A percentile compares a stretch with the other conserved stretches of the same genome.
These are phyloP conservation scores for Rostratula benghalensis DNA, from an alignment of 2,113 vertebrate species.

Conservation along the genomic window DNA sequence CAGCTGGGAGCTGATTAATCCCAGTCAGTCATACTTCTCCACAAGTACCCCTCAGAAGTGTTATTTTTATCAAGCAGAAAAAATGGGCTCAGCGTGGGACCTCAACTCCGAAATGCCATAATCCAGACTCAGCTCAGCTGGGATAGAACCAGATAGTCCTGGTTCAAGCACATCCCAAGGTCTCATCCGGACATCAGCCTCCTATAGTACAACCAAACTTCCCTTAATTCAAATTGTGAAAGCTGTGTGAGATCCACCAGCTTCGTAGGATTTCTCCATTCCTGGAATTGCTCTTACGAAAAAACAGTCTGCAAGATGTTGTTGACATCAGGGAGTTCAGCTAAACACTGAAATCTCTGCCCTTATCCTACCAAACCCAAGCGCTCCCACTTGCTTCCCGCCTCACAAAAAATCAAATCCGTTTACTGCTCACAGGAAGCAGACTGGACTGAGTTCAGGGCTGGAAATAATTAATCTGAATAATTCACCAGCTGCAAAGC, in stretches of 20 bases:
- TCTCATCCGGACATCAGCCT: not conserved
- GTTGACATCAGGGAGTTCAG: not conserved
- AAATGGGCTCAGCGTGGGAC: not conserved
- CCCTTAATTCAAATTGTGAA: not conserved
- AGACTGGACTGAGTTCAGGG: not conserved
- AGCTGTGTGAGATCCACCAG: not conserved
- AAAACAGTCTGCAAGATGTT: not conserved
- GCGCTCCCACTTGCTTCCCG: not conserved
- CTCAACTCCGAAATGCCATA: not conserved
- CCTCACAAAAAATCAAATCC: not conserved
- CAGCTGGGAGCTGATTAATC: slow-evolving; percentile 60
- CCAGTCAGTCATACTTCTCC: slow-evolving; percentile 18
- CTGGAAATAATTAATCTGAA: slow-evolving; percentile 51
- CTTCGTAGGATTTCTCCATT: not conserved
- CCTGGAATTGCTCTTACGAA: not conserved
- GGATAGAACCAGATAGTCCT: not conserved
- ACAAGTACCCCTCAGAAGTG: not conserved
- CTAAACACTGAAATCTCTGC: not conserved
- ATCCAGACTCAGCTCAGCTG: not conserved
- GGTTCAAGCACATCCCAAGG: not conserved
- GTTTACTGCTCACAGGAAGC: not conserved
- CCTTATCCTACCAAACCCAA: not conserved
- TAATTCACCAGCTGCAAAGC: slow-evolving; percentile 39
- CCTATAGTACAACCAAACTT: not conserved
- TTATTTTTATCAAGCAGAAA: slow-evolving; percentile 38